Percentiles rank a stretch among this genome's conserved stretches.
These are phyloP conservation scores for Lutjanus erythropterus DNA, from an alignment of 2,113 vertebrate genomes.

Conservation along the genomic window DNA sequence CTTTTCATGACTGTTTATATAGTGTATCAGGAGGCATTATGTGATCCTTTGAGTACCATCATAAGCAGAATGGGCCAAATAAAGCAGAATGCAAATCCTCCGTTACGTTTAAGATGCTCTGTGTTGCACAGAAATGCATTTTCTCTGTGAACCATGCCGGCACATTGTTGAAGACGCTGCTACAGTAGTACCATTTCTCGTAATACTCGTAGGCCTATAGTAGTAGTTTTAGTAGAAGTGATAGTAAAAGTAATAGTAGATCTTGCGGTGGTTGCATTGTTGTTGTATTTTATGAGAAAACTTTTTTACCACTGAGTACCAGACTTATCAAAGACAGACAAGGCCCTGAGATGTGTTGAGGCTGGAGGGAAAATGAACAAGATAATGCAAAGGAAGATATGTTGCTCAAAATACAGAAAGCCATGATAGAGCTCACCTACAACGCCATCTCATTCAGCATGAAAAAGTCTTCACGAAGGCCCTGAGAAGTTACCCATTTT, in stretches of 20 bases:
- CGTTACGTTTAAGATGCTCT: neutral
- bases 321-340: slow-evolving; percentile 26
- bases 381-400: slow-evolving; percentile 34
- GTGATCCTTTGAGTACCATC: too few species aligned
- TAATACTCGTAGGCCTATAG: neutral
- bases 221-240: neutral
- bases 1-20: too few species aligned
- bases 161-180: neutral
- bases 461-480: slow-evolving; percentile 13
- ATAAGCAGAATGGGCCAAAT: too few species aligned
- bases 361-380: slow-evolving; percentile 30
- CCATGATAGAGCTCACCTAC: slow-evolving; percentile 61
- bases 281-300: neutral
- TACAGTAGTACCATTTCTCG: neutral
- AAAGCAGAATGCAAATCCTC: neutral
- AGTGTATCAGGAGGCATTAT: too few species aligned
- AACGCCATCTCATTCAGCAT: slow-evolving; percentile 51
- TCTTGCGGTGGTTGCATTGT: slow-evolving; percentile 14
- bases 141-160: slow-evolving; percentile 8
- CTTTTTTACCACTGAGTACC: slow-evolving; percentile 4
- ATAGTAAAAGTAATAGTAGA: neutral
- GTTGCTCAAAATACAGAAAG: slow-evolving; percentile 15
- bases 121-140: neutral
- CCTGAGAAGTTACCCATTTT: slow-evolving; percentile 54
- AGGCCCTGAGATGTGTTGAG: slow-evolving; percentile 23